A percentile compares a stretch with the other conserved stretches of the same genome.
phyloP scores from a whole-genome alignment of 2,113 vertebrate genomes.

The Semnopithecus entellus region DNA sequence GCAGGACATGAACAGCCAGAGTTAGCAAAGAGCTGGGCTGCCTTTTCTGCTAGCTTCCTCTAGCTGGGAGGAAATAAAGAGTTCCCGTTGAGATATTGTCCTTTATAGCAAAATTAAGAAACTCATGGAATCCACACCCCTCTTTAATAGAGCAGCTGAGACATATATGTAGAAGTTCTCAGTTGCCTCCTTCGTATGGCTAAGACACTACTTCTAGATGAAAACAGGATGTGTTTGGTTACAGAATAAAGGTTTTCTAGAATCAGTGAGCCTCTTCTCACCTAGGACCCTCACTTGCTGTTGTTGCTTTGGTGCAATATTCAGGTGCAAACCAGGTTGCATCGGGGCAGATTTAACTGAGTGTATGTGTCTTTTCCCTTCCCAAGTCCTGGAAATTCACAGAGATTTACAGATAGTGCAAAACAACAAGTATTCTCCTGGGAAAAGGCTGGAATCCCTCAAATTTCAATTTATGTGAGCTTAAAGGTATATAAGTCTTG shows the following conservation, averaged over 20 bases:
- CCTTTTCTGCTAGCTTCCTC: not conserved
- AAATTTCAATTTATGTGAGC: not conserved
- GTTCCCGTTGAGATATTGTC: not conserved
- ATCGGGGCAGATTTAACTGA: not conserved
- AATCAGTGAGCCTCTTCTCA: not conserved
- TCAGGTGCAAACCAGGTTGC: not conserved
- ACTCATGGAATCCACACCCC: not conserved
- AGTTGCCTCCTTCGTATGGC: not conserved
- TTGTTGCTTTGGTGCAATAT: not conserved
- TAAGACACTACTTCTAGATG: not conserved
- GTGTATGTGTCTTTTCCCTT: not conserved
- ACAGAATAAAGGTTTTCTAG: not conserved
- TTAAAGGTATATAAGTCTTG: not conserved
- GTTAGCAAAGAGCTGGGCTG: not conserved
- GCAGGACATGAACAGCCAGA: not conserved
- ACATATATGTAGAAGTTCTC: not conserved
- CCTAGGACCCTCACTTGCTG: not conserved
- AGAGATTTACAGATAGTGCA: not conserved
- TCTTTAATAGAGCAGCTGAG: not conserved
- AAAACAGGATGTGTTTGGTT: not conserved
- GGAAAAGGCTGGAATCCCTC: not conserved
- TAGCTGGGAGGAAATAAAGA: not conserved
- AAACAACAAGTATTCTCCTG: not conserved
- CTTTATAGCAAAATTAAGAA: not conserved
- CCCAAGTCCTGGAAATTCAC: not conserved